Conservation (phyloP, 2,113 vertebrate genomes). For the Percopsis transmontana region DNA sequence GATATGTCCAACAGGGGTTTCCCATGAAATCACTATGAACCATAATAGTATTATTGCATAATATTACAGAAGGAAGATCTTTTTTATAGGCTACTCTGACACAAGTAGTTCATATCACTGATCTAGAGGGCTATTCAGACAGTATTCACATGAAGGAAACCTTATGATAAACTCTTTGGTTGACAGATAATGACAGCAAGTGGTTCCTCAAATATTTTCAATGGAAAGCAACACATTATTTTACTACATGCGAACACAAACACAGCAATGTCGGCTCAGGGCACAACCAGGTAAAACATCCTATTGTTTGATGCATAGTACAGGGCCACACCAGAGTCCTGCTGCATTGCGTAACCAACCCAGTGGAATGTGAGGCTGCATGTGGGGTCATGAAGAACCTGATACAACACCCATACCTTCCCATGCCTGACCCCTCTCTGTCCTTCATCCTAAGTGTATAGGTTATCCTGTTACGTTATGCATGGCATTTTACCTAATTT, state of each 20-base stretch:
- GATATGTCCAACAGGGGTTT: neutral
- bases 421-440: neutral
- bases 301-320: conserved; percentile 13
- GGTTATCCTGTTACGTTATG: conserved; percentile 4
- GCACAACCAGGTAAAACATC: neutral
- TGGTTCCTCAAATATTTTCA: neutral
- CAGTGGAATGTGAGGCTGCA: conserved; percentile 26
- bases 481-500: conserved; percentile 7
- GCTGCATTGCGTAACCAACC: conserved; percentile 17
- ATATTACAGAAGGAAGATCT: no score
- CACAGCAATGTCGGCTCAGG: neutral
- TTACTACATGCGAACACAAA: neutral
- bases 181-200: neutral
- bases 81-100: no score
- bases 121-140: neutral
- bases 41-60: neutral
- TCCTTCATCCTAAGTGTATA: neutral
- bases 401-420: neutral
- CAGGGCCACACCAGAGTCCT: neutral
- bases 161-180: neutral
- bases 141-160: neutral
- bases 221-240: neutral
- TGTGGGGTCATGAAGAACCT: conserved; percentile 16
- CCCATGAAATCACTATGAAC: neutral
- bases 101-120: neutral